phyloP scores from a whole-genome alignment of 2,888 invertebrate species.

The Rhagonycha lutea region DNA sequence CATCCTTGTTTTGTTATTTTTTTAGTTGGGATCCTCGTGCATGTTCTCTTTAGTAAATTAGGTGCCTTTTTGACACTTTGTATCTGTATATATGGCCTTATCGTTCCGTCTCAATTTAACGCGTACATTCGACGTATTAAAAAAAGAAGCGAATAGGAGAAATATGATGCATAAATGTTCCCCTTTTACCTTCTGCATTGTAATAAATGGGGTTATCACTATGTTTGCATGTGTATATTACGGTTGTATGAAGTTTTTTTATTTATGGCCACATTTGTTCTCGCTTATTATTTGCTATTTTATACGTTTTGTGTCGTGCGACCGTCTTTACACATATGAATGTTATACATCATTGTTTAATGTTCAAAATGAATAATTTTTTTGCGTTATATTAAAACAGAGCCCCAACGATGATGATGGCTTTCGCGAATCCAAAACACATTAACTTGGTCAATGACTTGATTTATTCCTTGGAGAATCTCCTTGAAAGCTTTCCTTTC shows the following conservation, averaged over 20 bases:
- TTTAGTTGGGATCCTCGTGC: slow-evolving; percentile 10
- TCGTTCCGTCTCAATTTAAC: slow-evolving; percentile 17
- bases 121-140: not conserved
- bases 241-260: slow-evolving; percentile 32
- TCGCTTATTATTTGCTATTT: slow-evolving; percentile 33
- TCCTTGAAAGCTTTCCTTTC: slow-evolving; percentile 5
- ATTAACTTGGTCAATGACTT: not conserved
- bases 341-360: slow-evolving; percentile 17
- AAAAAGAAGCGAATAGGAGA: slow-evolving; percentile 5
- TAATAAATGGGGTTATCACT: slow-evolving; percentile 37
- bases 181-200: slow-evolving; percentile 21
- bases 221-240: slow-evolving; percentile 35
- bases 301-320: slow-evolving; percentile 16
- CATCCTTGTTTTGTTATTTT: slow-evolving; percentile 29
- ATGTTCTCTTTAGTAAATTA: slow-evolving; percentile 30
- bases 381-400: not conserved
- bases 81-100: slow-evolving; percentile 9
- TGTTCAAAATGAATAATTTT: not conserved
- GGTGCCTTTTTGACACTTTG: slow-evolving; percentile 30
- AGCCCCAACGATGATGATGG: not conserved
- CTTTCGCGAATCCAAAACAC: not conserved
- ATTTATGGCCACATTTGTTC: slow-evolving; percentile 34
- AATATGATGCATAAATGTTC: slow-evolving; percentile 22
- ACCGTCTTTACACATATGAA: slow-evolving; percentile 19
- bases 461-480: slow-evolving; percentile 19